Evolutionary conservation across 2,888 invertebrate genomes (phyloP).

Genomic region (Plemyria rubiginata): DNA sequence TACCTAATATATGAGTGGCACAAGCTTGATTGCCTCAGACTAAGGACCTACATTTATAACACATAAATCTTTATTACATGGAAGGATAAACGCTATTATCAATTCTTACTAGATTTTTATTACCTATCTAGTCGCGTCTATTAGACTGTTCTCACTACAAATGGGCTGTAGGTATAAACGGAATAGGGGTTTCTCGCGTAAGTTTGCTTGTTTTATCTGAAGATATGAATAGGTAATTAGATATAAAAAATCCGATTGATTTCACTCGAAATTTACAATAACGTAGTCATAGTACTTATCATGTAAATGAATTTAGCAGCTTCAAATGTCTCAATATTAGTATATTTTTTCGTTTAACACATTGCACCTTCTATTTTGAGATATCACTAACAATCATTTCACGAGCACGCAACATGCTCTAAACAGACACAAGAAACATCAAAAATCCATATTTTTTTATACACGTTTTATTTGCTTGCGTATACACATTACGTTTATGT

Average conservation of each 20-base stretch:
- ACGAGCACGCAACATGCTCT: constrained; percentile 23
- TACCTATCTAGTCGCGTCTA: neutral
- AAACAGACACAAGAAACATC: neutral
- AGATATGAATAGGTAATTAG: neutral
- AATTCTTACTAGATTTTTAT: neutral
- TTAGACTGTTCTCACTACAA: neutral
- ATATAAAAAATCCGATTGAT: neutral
- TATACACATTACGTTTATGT: neutral
- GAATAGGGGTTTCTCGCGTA: neutral
- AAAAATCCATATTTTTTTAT: constrained; percentile 2
- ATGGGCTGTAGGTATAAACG: neutral
- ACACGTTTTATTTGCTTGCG: neutral
- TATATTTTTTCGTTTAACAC: constrained; percentile 22
- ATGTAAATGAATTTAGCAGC: constrained; percentile 34
- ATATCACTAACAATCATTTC: constrained; percentile 33
- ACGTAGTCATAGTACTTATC: constrained; percentile 18
- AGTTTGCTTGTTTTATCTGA: constrained; percentile 3
- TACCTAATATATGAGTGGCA: constrained; percentile 7
- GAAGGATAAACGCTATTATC: constrained; percentile 9
- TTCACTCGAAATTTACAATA: constrained; percentile 15
- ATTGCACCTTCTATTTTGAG: constrained; percentile 33
- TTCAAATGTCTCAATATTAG: neutral
- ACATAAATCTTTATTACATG: constrained; percentile 21
- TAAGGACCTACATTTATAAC: constrained; percentile 14
- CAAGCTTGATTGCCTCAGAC: constrained; percentile 16